A percentile compares a stretch with the other conserved stretches of the same genome.
These are phyloP conservation scores for Panurus biarmicus DNA, from an alignment of 2,113 vertebrate species.

Conservation along the genomic window DNA sequence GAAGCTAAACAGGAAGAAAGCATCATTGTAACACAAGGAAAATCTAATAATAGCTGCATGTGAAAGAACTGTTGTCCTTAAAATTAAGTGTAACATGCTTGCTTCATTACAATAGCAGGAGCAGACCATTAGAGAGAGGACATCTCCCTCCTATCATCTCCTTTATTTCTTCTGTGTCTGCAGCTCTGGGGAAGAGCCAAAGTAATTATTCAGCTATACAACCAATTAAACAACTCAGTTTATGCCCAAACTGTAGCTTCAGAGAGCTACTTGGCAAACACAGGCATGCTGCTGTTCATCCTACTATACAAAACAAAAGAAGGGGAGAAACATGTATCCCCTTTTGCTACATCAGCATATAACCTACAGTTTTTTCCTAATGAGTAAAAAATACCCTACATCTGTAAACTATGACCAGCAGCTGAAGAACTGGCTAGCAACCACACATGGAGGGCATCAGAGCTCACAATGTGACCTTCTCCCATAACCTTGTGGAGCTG, in stretches of 20 bases:
- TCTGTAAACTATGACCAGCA: background rate
- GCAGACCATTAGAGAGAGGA: background rate
- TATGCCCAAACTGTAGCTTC: background rate
- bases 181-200: background rate
- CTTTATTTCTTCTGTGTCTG: background rate
- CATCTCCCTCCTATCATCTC: background rate
- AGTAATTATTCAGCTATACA: background rate
- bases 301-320: background rate
- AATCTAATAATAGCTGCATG: constrained; percentile 5
- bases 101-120: background rate
- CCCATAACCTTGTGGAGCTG: background rate
- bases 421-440: background rate
- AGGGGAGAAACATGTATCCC: background rate
- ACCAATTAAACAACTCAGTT: background rate
- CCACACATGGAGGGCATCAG: background rate
- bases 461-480: background rate
- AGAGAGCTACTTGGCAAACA: background rate
- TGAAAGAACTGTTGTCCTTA: background rate
- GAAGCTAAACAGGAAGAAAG: constrained; percentile 14
- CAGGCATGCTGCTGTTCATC: background rate
- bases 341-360: background rate
- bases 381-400: background rate
- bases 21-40: background rate
- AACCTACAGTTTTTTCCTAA: background rate
- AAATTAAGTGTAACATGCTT: background rate